Base-by-base conservation (phyloP, 2,888 invertebrate genomes). In the Crematogaster levior region DNA sequence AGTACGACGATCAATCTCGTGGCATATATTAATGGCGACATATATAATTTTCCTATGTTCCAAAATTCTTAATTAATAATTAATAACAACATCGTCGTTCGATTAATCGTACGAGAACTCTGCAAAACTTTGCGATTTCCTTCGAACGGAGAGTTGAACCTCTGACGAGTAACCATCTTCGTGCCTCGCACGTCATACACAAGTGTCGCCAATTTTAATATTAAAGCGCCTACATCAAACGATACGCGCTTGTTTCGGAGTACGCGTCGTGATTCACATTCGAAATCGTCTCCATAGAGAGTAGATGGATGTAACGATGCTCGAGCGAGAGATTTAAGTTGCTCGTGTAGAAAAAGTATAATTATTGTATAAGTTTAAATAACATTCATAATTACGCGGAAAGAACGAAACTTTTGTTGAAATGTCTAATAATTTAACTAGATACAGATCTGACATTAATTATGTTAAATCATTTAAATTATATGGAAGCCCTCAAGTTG, bases 191-290 rank as follows among this genome's bases (percentile, higher is more conserved):
- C 56, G n/a, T 46, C 43, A 43, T 56, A 77, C 53, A 77, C 40
- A 40, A 65, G 63, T 56, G 60, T 46, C 48, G 81, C 18, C 74
- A 74, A 74, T 81, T 74, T 81, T 81, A 81, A 81, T 81, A 81
- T 81, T 81, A 74, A 81, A 81, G 56, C 37, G 63, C 51, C 63
- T 74, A 81, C 81, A 81, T 81, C 81, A 74, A 74, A 81, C 74
- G 74, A 81, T 65, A 63, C 56, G 34, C 63, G 51, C 56, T 74
- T 74, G 56, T 81, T 74, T 81, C 53, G 56, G n/a, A 74, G 43
- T 65, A 77, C 30, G 30, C 53, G 40, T 66, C 66, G 53, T 77
- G 77, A 77, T 68, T 68, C 68, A 77, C 43, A 77, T 77, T 68
- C 56, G 77, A 56, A 56, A 58, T 77, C 66, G 34, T 66, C 34